A percentile compares a stretch with the other conserved stretches of the same genome.
These are phyloP conservation scores for Upupa epops DNA, from an alignment of 2,113 vertebrate genomes.

Conservation along the genomic window DNA sequence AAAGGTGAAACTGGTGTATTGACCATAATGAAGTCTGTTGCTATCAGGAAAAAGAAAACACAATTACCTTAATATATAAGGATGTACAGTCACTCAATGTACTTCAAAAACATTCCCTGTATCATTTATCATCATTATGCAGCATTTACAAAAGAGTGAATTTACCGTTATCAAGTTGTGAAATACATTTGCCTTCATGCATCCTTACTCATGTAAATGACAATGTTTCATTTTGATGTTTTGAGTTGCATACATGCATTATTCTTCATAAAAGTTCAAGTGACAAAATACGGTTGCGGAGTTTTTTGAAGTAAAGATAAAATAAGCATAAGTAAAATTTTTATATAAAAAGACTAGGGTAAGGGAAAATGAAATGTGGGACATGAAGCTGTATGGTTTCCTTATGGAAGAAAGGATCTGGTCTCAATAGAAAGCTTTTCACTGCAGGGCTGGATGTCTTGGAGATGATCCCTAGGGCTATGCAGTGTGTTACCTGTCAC, in stretches of 20 bases:
- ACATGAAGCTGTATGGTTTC: neutral
- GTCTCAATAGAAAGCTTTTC: neutral
- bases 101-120: neutral
- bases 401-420: neutral
- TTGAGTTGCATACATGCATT: slow-evolving; percentile 1
- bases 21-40: neutral
- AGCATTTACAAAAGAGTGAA: slow-evolving; percentile 10
- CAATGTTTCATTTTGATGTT: slow-evolving; percentile 56
- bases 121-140: slow-evolving; percentile 60
- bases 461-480: neutral
- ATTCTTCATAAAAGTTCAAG: slow-evolving; percentile 60
- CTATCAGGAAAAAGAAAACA: neutral
- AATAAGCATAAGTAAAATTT: neutral
- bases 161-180: neutral
- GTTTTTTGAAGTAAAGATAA: slow-evolving; percentile 14
- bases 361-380: neutral
- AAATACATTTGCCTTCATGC: slow-evolving; percentile 32
- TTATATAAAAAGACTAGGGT: neutral
- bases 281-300: neutral
- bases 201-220: slow-evolving; percentile 33
- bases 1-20: neutral
- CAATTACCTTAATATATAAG: neutral
- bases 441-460: neutral
- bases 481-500: neutral
- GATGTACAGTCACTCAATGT: neutral